Conservation (phyloP, 53 echinoderm and acorn worm genomes). For the Holothuria leucospilota region DNA sequence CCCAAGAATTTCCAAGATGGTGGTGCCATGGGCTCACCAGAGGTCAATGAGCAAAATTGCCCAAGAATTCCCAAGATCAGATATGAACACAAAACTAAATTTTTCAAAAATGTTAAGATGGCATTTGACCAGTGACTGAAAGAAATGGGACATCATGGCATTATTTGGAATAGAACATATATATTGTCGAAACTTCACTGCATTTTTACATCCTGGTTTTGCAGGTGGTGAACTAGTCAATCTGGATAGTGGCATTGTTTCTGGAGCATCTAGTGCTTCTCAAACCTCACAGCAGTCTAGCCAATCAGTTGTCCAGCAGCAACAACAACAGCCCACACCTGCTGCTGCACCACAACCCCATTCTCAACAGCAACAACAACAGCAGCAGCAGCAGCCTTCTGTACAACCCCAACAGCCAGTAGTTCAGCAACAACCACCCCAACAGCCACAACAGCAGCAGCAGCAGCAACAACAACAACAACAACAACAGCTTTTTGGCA, state of each 20-base stretch:
- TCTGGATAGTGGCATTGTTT: conserved; percentile 83
- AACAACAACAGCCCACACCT: conserved; percentile 46
- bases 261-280: conserved; percentile 57
- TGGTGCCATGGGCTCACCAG: too few species aligned
- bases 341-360: conserved; percentile 44
- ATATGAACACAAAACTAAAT: too few species aligned
- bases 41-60: too few species aligned
- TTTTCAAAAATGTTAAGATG: not conserved
- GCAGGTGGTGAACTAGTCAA: conserved; percentile 62
- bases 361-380: not conserved
- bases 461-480: conserved; percentile 55
- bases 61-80: too few species aligned
- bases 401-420: conserved; percentile 16
- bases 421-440: conserved; percentile 42
- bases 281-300: conserved; percentile 51
- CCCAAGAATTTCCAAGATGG: too few species aligned
- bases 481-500: conserved; percentile 33
- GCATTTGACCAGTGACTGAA: too few species aligned
- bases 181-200: too few species aligned
- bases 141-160: too few species aligned
- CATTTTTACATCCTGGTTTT: too few species aligned
- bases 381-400: conserved; percentile 26
- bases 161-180: too few species aligned
- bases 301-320: conserved; percentile 48
- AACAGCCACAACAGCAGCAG: conserved; percentile 31